Base-by-base conservation (phyloP, 2,888 invertebrate species). In the Pyrgus malvae region DNA sequence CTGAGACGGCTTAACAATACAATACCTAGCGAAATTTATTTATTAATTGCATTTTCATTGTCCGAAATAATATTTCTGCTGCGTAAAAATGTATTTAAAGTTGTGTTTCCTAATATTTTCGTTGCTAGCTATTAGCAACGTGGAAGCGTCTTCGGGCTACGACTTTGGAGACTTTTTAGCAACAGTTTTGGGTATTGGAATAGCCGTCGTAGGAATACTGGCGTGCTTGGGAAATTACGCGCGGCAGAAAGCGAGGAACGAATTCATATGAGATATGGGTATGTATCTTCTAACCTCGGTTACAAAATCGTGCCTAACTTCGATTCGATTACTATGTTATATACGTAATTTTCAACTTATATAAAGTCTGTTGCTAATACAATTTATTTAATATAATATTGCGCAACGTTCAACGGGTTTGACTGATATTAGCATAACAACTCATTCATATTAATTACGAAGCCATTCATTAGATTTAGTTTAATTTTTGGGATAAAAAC, bases 181-280 rank as follows among this genome's bases (percentile, higher is more conserved):
- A 3, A 87, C 94, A 16, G 83, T 94, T 61, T 69, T 94, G 46
- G 93, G 93, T 1, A 66, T 94, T 33, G 83, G 92, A 37, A 90
- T 94, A 35, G 88, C 92, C 41, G 88, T 91, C 19, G 72, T 93
- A 56, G 93, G 93, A 66, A 91, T 94, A 56, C 85, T 94, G 48
- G 93, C 94, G 16, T 94, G 94, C 78, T 84, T 94, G 68, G 94
- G 94, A 29, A 93, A 92, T 63, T 93, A 94, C 71, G 93, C 94
- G 14, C 90, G 94, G 69, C 92, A 91, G 74, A 90, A 90, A 76
- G 91, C 91, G 38, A 80, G 89, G 67, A 88, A 89, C 61, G 90
- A 90, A 67, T 89, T 90, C 65, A 88, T 90, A 59, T 64, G 48
- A 46, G 8, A 45, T 31, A 33, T 55, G 68, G 61, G 77, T 78